These are phyloP conservation scores for Pelochelys cantorii DNA, from an alignment of 2,797 vertebrate genomes.

Conservation along the genomic window DNA sequence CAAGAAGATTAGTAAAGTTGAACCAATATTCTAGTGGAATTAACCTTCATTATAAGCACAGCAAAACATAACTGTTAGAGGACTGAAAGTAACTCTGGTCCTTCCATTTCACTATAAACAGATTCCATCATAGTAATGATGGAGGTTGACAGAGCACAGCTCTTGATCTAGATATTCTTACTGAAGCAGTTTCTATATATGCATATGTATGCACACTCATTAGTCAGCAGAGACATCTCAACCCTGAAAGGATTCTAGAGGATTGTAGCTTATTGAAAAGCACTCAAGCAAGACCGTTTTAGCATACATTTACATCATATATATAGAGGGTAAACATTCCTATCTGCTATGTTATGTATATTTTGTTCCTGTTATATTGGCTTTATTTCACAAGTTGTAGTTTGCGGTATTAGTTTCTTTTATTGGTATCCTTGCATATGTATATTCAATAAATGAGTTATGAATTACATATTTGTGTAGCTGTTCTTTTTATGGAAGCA, in stretches of 20 bases:
- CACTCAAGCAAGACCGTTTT: slow-evolving; percentile 78
- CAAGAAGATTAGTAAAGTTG: slow-evolving; percentile 37
- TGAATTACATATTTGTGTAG: slow-evolving; percentile 78
- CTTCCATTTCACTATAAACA: slow-evolving; percentile 33
- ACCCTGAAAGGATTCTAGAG: slow-evolving; percentile 74
- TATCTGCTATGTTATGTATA: slow-evolving; percentile 80
- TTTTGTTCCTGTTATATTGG: slow-evolving; percentile 85
- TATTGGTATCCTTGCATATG: slow-evolving; percentile 83
- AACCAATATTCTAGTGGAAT: slow-evolving; percentile 64
- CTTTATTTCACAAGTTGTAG: slow-evolving; percentile 85
- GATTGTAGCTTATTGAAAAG: slow-evolving; percentile 79
- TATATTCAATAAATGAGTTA: slow-evolving; percentile 84
- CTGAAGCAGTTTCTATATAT: slow-evolving; percentile 71
- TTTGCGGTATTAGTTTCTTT: slow-evolving; percentile 84
- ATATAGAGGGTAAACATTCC: slow-evolving; percentile 81
- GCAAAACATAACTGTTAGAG: slow-evolving; percentile 55
- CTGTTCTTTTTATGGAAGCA: slow-evolving; percentile 68
- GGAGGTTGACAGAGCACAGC: slow-evolving; percentile 25
- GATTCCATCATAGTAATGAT: slow-evolving; percentile 40
- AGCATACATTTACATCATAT: slow-evolving; percentile 77
- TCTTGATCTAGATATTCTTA: slow-evolving; percentile 23
- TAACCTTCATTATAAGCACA: slow-evolving; percentile 35
- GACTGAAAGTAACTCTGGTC: slow-evolving; percentile 36
- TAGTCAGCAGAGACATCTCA: slow-evolving; percentile 72
- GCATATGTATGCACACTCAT: slow-evolving; percentile 66